Evolutionary conservation across 2,797 vertebrate species (phyloP).

Genomic region (Gambelia wislizenii): DNA sequence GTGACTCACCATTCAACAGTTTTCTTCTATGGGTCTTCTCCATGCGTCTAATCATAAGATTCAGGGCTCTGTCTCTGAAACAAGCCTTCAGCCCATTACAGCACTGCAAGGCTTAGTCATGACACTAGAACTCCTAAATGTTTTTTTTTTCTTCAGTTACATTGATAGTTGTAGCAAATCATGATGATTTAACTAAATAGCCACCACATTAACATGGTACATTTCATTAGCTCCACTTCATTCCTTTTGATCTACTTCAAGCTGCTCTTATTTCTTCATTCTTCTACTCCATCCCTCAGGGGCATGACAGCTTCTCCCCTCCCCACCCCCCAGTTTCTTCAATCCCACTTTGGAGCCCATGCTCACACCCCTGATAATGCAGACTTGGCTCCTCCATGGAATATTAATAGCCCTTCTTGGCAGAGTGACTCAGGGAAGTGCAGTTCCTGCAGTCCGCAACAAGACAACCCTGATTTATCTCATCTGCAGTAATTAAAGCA

Average conservation of each 20-base stretch:
- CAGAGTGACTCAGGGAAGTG: constrained; percentile 72
- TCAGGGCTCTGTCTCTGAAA: not conserved
- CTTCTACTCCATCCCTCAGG: not conserved
- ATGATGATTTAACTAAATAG: not conserved
- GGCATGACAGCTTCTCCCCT: constrained; percentile 21
- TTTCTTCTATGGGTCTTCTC: too few species aligned
- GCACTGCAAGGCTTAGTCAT: not conserved
- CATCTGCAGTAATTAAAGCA: constrained; percentile 79
- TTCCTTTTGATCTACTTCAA: not conserved
- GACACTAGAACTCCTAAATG: not conserved
- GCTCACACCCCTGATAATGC: constrained; percentile 36
- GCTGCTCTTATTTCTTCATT: not conserved
- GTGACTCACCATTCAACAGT: too few species aligned
- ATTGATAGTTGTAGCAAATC: not conserved
- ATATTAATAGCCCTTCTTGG: constrained; percentile 64
- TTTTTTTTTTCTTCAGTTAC: too few species aligned
- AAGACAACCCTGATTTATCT: constrained; percentile 79
- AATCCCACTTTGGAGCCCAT: constrained; percentile 2
- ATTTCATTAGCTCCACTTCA: not conserved
- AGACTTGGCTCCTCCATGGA: constrained; percentile 42
- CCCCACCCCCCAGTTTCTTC: too few species aligned
- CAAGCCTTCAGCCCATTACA: too few species aligned
- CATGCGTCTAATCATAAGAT: too few species aligned
- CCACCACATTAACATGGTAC: not conserved
- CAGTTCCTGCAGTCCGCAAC: constrained; percentile 63